A percentile compares a stretch with the other conserved stretches of the same genome.
Evolutionary conservation across 2,888 invertebrate genomes (phyloP).

Genomic region (Eristalis tenax): DNA sequence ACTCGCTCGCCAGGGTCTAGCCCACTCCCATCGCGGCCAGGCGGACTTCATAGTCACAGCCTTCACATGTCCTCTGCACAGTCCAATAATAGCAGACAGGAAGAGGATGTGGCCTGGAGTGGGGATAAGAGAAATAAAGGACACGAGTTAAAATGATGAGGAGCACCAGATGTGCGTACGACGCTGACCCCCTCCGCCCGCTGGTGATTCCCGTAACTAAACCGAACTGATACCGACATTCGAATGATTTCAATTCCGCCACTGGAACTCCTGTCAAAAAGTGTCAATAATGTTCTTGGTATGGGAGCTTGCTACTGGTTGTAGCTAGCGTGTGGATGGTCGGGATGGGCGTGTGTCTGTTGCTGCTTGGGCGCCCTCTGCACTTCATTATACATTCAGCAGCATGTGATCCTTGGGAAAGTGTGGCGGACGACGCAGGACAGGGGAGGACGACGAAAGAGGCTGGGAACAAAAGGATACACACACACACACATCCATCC

Average conservation of each 20-base stretch:
- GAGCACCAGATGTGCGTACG: constrained; percentile 54
- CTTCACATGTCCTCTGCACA: not conserved
- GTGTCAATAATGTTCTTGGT: constrained; percentile 59
- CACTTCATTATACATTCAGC: constrained; percentile 70
- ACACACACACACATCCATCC: constrained; percentile 55
- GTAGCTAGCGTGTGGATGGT: not conserved
- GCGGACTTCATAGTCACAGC: constrained; percentile 27
- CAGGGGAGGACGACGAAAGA: not conserved
- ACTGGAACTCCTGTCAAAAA: constrained; percentile 59
- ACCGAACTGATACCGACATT: constrained; percentile 55
- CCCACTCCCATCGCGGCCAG: not conserved
- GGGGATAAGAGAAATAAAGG: not conserved
- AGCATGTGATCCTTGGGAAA: constrained; percentile 62
- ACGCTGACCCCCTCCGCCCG: not conserved
- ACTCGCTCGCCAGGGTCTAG: not conserved
- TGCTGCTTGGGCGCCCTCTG: constrained; percentile 31
- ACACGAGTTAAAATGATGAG: constrained; percentile 36
- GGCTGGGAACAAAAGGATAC: constrained; percentile 66
- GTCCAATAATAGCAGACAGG: not conserved
- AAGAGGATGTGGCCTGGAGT: not conserved
- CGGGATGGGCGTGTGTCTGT: not conserved
- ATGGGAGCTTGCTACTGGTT: constrained; percentile 9
- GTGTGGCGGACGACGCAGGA: not conserved
- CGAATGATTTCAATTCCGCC: constrained; percentile 62
- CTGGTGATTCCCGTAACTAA: constrained; percentile 3